A percentile compares a stretch with the other conserved stretches of the same genome.
These are phyloP conservation scores for Ischnus inquisitorius DNA, from an alignment of 2,888 invertebrate genomes.

Conservation along the genomic window DNA sequence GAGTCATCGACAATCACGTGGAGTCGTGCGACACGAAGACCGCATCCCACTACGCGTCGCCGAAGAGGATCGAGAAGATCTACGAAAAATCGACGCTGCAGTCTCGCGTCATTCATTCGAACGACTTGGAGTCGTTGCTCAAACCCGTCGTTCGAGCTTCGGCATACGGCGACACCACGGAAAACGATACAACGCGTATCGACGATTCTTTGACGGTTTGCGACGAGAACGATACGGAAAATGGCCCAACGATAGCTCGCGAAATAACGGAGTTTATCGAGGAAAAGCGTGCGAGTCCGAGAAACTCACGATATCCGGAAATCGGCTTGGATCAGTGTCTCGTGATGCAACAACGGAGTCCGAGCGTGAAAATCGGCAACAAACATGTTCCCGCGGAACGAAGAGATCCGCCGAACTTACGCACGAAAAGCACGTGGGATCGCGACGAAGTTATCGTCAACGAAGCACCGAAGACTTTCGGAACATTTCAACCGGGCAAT, in stretches of 20 bases:
- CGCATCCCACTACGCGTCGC: slow-evolving; percentile 73
- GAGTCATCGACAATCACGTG: slow-evolving; percentile 13
- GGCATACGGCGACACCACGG: slow-evolving; percentile 76
- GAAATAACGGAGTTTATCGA: slow-evolving; percentile 74
- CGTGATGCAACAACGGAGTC: slow-evolving; percentile 70
- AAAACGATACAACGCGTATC: slow-evolving; percentile 19
- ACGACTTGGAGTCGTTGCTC: slow-evolving; percentile 79
- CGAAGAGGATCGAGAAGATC: slow-evolving; percentile 80
- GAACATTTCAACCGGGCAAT: slow-evolving; percentile 73
- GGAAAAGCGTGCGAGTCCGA: slow-evolving; percentile 70
- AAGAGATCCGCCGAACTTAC: slow-evolving; percentile 49
- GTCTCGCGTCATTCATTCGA: slow-evolving; percentile 79
- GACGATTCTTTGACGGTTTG: slow-evolving; percentile 19
- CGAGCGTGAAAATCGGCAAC: slow-evolving; percentile 68
- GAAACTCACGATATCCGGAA: slow-evolving; percentile 72
- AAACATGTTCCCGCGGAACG: slow-evolving; percentile 57
- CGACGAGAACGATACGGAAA: slow-evolving; percentile 49
- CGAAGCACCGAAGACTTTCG: slow-evolving; percentile 74
- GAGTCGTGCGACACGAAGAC: slow-evolving; percentile 56
- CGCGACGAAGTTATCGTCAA: slow-evolving; percentile 62
- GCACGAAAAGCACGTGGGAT: slow-evolving; percentile 64
- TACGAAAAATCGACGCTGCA: slow-evolving; percentile 77
- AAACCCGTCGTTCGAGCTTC: slow-evolving; percentile 76
- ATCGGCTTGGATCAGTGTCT: slow-evolving; percentile 74
- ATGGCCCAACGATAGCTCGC: slow-evolving; percentile 68